These are phyloP conservation scores for Pseudobourletiella spinata DNA, from an alignment of 1,140 invertebrate species.

Conservation along the genomic window DNA sequence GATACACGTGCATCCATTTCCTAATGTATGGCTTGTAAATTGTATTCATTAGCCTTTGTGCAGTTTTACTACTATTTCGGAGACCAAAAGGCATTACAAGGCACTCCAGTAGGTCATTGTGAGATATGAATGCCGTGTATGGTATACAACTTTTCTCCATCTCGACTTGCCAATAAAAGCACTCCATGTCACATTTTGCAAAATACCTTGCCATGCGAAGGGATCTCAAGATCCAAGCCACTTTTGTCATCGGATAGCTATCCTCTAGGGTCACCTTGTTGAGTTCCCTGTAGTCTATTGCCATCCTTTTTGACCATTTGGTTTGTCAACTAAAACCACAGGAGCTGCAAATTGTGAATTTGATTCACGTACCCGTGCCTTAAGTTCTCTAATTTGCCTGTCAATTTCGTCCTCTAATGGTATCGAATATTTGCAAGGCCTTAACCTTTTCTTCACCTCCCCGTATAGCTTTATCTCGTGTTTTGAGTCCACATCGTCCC, in stretches of 20 bases:
- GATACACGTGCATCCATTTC: constrained; percentile 41
- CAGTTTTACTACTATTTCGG: background rate
- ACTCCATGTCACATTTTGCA: constrained; percentile 6
- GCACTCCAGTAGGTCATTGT: constrained; percentile 1
- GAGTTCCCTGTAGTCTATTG: constrained; percentile 6
- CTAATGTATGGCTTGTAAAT: background rate
- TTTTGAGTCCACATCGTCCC: background rate
- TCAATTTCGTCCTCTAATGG: background rate
- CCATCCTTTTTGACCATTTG: constrained; percentile 14
- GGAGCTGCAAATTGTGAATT: background rate
- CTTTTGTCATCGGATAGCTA: constrained; percentile 18
- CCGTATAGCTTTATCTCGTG: background rate
- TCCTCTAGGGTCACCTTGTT: constrained; percentile 16
- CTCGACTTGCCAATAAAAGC: constrained; percentile 32
- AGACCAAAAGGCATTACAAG: background rate
- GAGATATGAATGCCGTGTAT: background rate
- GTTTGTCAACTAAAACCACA: constrained; percentile 18
- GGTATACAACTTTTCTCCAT: constrained; percentile 37
- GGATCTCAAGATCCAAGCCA: constrained; percentile 9
- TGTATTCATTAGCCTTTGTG: background rate
- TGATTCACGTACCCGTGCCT: background rate
- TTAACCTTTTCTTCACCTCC: background rate
- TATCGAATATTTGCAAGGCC: background rate
- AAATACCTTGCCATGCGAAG: constrained; percentile 10
- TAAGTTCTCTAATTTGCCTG: background rate